Evolutionary conservation across 2,888 invertebrate genomes (phyloP).

Genomic region (Heliconius ethilla): DNA sequence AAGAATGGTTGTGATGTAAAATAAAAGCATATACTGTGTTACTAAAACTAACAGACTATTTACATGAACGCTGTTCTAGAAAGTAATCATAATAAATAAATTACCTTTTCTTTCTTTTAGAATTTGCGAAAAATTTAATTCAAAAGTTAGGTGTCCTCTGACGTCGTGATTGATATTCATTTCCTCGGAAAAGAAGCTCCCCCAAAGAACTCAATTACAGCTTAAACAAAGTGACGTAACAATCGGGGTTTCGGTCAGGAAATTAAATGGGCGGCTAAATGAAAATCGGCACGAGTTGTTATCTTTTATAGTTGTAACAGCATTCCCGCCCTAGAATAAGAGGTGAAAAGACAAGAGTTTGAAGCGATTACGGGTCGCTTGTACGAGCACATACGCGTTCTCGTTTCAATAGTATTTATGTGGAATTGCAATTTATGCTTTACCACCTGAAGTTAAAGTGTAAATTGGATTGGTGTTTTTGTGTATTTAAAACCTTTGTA

Average conservation of each 20-base stretch:
- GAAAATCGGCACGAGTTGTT: constrained; percentile 63
- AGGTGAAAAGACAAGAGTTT: constrained; percentile 67
- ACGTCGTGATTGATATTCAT: constrained; percentile 65
- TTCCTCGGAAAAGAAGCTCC: constrained; percentile 72
- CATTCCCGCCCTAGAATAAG: constrained; percentile 60
- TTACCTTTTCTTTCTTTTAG: constrained; percentile 20
- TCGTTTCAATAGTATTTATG: constrained; percentile 61
- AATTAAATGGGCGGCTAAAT: constrained; percentile 78
- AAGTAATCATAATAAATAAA: too few relatives aligned
- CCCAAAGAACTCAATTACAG: constrained; percentile 77
- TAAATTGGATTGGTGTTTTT: constrained; percentile 56
- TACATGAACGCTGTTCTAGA: too few relatives aligned
- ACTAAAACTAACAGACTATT: too few relatives aligned
- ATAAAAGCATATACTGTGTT: background rate
- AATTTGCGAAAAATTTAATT: constrained; percentile 51
- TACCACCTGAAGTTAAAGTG: constrained; percentile 60
- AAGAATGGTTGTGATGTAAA: constrained; percentile 21
- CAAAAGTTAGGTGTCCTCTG: constrained; percentile 53
- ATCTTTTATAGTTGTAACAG: constrained; percentile 73
- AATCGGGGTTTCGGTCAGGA: constrained; percentile 74
- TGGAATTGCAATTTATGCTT: constrained; percentile 59
- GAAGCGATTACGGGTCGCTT: constrained; percentile 67
- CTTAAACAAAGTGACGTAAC: constrained; percentile 77
- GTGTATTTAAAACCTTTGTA: constrained; percentile 69
- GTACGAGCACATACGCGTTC: constrained; percentile 59